Evolutionary conservation across 30 jellyfish, hydroid and myxozoan species (phyloP).

Genomic region (Hydractinia symbiolongicarpus): DNA sequence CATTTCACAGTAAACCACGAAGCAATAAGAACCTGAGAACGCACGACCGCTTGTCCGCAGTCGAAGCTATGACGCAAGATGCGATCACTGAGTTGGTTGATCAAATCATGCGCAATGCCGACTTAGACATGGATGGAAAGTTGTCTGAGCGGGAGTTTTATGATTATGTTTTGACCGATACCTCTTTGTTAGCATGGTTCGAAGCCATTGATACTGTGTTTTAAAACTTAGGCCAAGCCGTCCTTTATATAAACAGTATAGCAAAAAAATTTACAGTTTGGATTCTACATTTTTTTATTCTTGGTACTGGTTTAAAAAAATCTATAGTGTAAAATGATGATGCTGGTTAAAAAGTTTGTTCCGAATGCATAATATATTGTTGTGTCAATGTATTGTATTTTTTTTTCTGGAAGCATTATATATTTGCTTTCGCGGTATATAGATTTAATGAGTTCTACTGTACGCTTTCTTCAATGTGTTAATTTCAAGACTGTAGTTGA

Average conservation of each 20-base stretch:
- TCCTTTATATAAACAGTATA: not conserved
- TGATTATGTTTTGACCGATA: constrained; percentile 58
- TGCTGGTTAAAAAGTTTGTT: no score
- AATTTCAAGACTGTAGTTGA: no score
- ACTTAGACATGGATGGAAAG: constrained; percentile 73
- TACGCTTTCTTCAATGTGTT: no score
- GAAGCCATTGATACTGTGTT: constrained; percentile 87
- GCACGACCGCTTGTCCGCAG: constrained; percentile 65
- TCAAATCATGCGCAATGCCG: constrained; percentile 67
- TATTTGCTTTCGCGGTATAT: no score
- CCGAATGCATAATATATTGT: no score
- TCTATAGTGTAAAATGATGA: not conserved
- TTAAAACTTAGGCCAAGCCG: not conserved
- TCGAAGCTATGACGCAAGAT: constrained; percentile 98
- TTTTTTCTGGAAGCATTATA: no score
- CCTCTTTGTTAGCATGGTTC: constrained; percentile 86
- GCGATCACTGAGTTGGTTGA: constrained; percentile 79
- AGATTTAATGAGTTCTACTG: no score
- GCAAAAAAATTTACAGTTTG: not conserved
- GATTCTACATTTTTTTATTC: not conserved
- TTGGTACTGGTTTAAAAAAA: not conserved
- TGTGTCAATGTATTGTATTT: no score
- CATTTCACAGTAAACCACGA: not conserved
- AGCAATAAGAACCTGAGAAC: constrained; percentile 13
- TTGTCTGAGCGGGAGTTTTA: constrained; percentile 67